Percentiles rank a stretch among this genome's conserved stretches.
Conservation (phyloP, 2,113 vertebrate species). For the Centrocercus urophasianus region DNA sequence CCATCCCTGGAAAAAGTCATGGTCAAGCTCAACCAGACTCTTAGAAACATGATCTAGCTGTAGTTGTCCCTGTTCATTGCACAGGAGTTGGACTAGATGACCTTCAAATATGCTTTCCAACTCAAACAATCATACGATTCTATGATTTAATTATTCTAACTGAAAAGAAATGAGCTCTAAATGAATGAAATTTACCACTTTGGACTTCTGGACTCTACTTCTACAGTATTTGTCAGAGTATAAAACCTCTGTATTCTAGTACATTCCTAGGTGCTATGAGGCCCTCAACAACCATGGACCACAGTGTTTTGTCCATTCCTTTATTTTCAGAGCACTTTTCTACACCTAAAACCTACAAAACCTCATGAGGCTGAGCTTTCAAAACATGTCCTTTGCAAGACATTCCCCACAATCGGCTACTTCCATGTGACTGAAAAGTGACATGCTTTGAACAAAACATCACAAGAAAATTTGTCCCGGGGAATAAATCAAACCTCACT, state of each 20-base stretch:
- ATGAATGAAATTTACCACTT: background rate
- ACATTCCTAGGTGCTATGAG: background rate
- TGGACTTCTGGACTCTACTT: background rate
- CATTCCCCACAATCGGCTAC: background rate
- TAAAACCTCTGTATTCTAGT: background rate
- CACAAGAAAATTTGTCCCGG: background rate
- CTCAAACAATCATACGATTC: too few species aligned
- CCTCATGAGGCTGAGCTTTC: background rate
- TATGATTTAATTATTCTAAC: background rate
- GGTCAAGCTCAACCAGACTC: too few species aligned
- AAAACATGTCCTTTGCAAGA: background rate
- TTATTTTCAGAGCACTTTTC: background rate
- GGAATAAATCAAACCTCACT: background rate
- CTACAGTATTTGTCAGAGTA: background rate
- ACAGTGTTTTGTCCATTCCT: background rate
- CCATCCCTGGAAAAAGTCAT: too few species aligned
- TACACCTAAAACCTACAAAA: background rate
- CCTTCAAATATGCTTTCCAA: too few species aligned
- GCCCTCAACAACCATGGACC: rapidly evolving
- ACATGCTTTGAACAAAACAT: background rate
- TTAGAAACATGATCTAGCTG: too few species aligned
- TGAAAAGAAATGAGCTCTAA: background rate
- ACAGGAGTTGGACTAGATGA: too few species aligned
- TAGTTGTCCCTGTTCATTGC: too few species aligned
- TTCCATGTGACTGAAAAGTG: background rate